Conservation (phyloP, 2,888 invertebrate species). For the Cheilosia impressa region DNA sequence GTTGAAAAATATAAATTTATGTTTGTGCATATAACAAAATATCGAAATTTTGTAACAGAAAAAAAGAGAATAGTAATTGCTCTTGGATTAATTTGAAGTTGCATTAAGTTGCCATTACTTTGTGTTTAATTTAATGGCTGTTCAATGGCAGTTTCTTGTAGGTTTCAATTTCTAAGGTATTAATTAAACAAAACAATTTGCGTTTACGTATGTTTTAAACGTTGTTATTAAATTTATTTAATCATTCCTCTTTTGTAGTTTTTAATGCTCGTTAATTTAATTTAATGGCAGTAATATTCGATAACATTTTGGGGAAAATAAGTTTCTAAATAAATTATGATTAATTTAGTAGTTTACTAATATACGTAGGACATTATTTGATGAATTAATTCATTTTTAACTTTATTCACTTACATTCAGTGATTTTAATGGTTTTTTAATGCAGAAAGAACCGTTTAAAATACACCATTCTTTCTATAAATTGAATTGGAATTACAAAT, state of each 20-base stretch:
- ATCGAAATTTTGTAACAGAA: slow-evolving; percentile 7
- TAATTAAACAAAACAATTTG: slow-evolving; percentile 42
- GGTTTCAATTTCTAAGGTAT: slow-evolving; percentile 56
- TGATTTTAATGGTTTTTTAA: not conserved
- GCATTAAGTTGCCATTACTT: slow-evolving; percentile 20
- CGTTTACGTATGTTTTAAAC: slow-evolving; percentile 46
- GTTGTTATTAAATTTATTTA: slow-evolving; percentile 26
- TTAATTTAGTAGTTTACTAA: slow-evolving; percentile 34
- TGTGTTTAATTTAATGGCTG: slow-evolving; percentile 50
- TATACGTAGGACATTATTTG: slow-evolving; percentile 12
- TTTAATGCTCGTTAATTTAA: slow-evolving; percentile 68
- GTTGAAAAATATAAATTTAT: slow-evolving; percentile 64
- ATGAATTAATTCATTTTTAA: not conserved
- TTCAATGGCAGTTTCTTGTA: slow-evolving; percentile 70
- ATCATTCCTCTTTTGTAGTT: slow-evolving; percentile 48
- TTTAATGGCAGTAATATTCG: slow-evolving; percentile 76
- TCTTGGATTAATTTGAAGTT: slow-evolving; percentile 44
- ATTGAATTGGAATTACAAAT: too few relatives aligned
- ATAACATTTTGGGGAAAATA: slow-evolving; percentile 61
- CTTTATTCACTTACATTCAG: slow-evolving; percentile 11
- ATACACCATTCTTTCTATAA: too few relatives aligned
- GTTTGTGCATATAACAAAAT: slow-evolving; percentile 33
- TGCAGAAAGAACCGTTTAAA: too few relatives aligned
- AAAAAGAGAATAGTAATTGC: slow-evolving; percentile 45
- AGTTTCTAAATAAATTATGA: slow-evolving; percentile 34